Percentiles rank a stretch among this genome's conserved stretches.
Conservation (phyloP, 2,888 invertebrate genomes). For the Synanthedon tipuliformis region DNA sequence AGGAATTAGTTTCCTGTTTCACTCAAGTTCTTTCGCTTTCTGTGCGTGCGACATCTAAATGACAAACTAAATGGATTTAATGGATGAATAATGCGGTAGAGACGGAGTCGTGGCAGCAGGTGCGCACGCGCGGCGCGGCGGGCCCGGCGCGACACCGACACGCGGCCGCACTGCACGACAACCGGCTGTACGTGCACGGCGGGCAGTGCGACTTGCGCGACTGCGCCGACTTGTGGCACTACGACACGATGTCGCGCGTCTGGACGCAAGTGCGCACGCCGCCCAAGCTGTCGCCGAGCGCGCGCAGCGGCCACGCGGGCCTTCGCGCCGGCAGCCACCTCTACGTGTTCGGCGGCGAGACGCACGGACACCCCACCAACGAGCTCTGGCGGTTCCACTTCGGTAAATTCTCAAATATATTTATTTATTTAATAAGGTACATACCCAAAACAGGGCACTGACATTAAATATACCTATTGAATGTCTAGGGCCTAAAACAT, state of each 20-base stretch:
- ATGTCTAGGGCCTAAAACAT: too few species aligned
- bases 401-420: slow-evolving; percentile 46
- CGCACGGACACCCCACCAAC: slow-evolving; percentile 76
- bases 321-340: slow-evolving; percentile 80
- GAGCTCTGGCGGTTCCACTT: slow-evolving; percentile 89
- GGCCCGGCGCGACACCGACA: slow-evolving; percentile 84
- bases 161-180: slow-evolving; percentile 82
- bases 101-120: slow-evolving; percentile 83
- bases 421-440: too few species aligned
- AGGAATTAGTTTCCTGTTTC: too few species aligned
- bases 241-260: slow-evolving; percentile 76
- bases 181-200: slow-evolving; percentile 87
- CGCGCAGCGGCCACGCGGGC: slow-evolving; percentile 83
- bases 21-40: too few species aligned
- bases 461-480: too few species aligned
- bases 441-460: too few species aligned
- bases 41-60: too few species aligned
- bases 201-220: slow-evolving; percentile 88
- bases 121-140: slow-evolving; percentile 45
- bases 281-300: slow-evolving; percentile 74
- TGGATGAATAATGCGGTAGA: slow-evolving; percentile 54
- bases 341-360: slow-evolving; percentile 85
- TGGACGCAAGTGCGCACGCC: slow-evolving; percentile 75
- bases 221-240: slow-evolving; percentile 82
- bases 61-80: too few species aligned